Evolutionary conservation across 2,797 vertebrate genomes (phyloP).

Genomic region (Eutrigla gurnardus): DNA sequence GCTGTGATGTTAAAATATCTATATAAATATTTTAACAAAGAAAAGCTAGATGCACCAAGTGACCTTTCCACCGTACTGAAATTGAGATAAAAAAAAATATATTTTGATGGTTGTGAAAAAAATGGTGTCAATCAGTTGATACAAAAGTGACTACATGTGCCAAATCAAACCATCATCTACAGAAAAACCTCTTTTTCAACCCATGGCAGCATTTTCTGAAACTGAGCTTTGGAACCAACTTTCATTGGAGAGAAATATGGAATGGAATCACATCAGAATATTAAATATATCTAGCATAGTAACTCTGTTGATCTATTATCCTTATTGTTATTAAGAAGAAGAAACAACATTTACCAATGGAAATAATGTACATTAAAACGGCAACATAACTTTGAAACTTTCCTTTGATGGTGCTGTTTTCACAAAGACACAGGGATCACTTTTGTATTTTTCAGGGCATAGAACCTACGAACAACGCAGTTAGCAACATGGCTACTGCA

Average conservation of each 20-base stretch:
- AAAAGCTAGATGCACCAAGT: slow-evolving; percentile 17
- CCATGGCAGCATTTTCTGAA: slow-evolving; percentile 14
- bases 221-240: neutral
- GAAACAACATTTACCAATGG: neutral
- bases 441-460: too few relatives aligned
- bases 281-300: neutral
- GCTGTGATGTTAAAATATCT: neutral
- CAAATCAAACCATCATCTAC: slow-evolving; percentile 36
- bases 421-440: too few relatives aligned
- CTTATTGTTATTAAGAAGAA: neutral
- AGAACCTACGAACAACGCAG: too few relatives aligned
- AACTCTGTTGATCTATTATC: neutral
- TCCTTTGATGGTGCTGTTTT: too few relatives aligned
- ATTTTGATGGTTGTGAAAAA: slow-evolving; percentile 30
- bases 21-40: neutral
- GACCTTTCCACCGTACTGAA: slow-evolving; percentile 14
- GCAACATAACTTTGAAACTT: too few relatives aligned
- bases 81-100: neutral
- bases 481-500: too few relatives aligned
- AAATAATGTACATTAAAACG: too few relatives aligned
- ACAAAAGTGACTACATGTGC: slow-evolving; percentile 42
- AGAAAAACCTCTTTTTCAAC: slow-evolving; percentile 20
- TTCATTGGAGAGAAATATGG: neutral
- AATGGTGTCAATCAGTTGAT: slow-evolving; percentile 38
- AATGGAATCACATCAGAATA: neutral